Percentiles rank a stretch among this genome's conserved stretches.
Evolutionary conservation across 1,140 invertebrate species (phyloP).

Genomic region (Heliconius melpomene): DNA sequence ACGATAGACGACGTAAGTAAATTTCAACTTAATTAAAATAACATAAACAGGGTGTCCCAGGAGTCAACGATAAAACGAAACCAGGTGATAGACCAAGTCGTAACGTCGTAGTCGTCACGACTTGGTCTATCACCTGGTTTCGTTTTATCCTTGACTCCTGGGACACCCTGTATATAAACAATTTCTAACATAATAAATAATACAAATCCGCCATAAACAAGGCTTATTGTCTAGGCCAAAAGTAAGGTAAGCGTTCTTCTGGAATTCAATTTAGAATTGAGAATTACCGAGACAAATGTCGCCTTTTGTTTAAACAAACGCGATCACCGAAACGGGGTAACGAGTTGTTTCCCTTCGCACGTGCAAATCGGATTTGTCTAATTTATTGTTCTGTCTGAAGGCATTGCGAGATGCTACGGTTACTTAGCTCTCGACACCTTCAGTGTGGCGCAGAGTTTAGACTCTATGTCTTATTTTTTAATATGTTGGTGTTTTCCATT

Average conservation of each 20-base stretch:
- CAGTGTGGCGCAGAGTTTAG: conserved; percentile 15
- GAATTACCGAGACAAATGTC: conserved; percentile 58
- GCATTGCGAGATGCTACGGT: conserved; percentile 62
- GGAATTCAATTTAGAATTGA: conserved; percentile 52
- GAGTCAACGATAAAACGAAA: too few species aligned
- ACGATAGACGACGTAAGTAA: not conserved
- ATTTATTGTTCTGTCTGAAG: conserved; percentile 70
- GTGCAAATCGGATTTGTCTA: conserved; percentile 78
- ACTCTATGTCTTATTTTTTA: not conserved
- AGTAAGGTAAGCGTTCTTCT: conserved; percentile 22
- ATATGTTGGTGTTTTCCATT: too few species aligned
- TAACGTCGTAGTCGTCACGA: too few species aligned
- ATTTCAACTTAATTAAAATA: not conserved
- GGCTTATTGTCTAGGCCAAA: not conserved
- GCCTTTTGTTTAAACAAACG: conserved; percentile 65
- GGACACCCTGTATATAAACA: not conserved
- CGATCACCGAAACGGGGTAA: conserved; percentile 59
- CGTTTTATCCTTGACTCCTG: too few species aligned
- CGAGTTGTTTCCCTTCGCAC: conserved; percentile 60
- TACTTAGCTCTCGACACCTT: conserved; percentile 65
- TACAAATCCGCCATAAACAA: not conserved
- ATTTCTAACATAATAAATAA: not conserved
- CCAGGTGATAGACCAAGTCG: too few species aligned
- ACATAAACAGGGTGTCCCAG: too few species aligned
- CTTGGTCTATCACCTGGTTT: too few species aligned